Evolutionary conservation across 2,113 vertebrate genomes (phyloP).

Genomic region (Rhineura floridana): DNA sequence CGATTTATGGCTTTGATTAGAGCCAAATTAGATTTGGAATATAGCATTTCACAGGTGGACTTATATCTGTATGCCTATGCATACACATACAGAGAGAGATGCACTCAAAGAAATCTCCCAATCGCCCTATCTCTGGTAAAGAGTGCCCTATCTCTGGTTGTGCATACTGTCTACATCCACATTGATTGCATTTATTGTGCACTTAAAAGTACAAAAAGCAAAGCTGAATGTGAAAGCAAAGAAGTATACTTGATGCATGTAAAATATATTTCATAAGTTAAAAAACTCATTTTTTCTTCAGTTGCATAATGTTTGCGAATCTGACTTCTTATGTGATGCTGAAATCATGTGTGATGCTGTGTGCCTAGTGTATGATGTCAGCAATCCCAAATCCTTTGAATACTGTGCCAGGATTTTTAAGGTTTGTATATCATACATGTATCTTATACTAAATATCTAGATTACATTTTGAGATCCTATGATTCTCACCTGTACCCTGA

Average conservation of each 20-base stretch:
- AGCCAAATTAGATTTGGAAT: not conserved
- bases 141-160: not conserved
- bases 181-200: not conserved
- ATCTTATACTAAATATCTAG: too few species aligned
- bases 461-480: not conserved
- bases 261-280: not conserved
- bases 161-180: not conserved
- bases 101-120: not conserved
- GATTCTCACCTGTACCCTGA: too few species aligned
- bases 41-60: not conserved
- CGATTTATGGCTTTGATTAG: not conserved
- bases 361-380: slow-evolving; percentile 94
- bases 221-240: not conserved
- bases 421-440: slow-evolving; percentile 77
- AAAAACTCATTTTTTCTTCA: slow-evolving; percentile 62
- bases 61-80: not conserved
- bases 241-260: not conserved
- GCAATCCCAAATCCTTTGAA: slow-evolving; percentile 92
- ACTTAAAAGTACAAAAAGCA: not conserved
- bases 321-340: slow-evolving; percentile 88
- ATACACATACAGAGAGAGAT: not conserved
- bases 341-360: slow-evolving; percentile 92
- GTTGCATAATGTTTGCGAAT: slow-evolving; percentile 92
- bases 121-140: not conserved
- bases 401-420: slow-evolving; percentile 96